Evolutionary conservation across 2,113 vertebrate species (phyloP), one percentile per base, ranked within the genome.

Genomic region (Phoxinus phoxinus): DNA sequence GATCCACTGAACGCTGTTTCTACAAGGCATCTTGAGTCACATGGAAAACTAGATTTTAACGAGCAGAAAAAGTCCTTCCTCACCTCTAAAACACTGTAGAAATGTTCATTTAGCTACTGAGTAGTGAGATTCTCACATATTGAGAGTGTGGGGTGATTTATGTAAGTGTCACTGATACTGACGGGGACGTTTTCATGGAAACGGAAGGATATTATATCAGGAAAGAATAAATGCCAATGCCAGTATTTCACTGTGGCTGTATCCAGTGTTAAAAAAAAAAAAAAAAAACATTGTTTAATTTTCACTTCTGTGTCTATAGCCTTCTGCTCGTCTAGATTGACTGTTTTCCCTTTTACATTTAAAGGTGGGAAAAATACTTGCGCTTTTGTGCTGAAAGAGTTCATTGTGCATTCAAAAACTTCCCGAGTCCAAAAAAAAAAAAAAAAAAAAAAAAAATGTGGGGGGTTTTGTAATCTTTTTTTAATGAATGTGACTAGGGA

Each of bases 131-230:
- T 7, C 7, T 81, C n/a, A 13, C 59, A 81, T n/a, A 81, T 65
- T 30, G 25, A 35, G 17, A 69, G 80, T 25, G 27, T 6, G 19
- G 1, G 1, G 25, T 69, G 79, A 81, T 81, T 51, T 81, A 69
- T 81, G 79, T 32, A 51, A 51, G 44, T 69, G 79, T 81, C 79
- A 51, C 41, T 67, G 41, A 51, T 9, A 48, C 44, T 65, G 79
- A 51, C 79, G 51, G 79, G 61, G 30, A 10, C 15, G 13, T 65
- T 46, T 46, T 81, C 78, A 81, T 46, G 59, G 23, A 15, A 46
- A 21, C 15, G n/a, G 61, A 81, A 67, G 6, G 79, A 80, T 69
- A 67, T 69, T 81, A 67, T 69, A 81, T 81, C 25, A 69, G 44
- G 41, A 67, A 67, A 51, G 79, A 80, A 81, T 30, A 81, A 48